Evolutionary conservation across 2,113 vertebrate genomes (phyloP).

Genomic region (cattle (Bos taurus)): ARS-UCD2.0 NC_037340.1:9491001-9491500

Average conservation of each 20-base stretch:
- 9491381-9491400: background rate
- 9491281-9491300: background rate
- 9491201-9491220: background rate
- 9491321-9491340: background rate
- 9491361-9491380: background rate
- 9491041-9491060: conserved; percentile 49
- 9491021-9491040: conserved; percentile 62
- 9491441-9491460: background rate
- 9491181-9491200: background rate
- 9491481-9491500: background rate
- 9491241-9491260: background rate
- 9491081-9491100: conserved; percentile 61
- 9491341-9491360: background rate
- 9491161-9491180: background rate
- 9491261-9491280: background rate
- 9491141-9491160: background rate
- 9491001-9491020: conserved; percentile 32
- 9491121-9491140: conserved; percentile 16
- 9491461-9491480: background rate
- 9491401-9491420: background rate
- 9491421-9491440: background rate
- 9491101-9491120: conserved; percentile 43
- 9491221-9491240: background rate
- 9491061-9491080: conserved; percentile 49
- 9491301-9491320: conserved; percentile 7